A percentile compares a stretch with the other conserved stretches of the same genome.
phyloP scores from a whole-genome alignment of 2,888 invertebrate species.

The Chamaedrilus cognettii region DNA sequence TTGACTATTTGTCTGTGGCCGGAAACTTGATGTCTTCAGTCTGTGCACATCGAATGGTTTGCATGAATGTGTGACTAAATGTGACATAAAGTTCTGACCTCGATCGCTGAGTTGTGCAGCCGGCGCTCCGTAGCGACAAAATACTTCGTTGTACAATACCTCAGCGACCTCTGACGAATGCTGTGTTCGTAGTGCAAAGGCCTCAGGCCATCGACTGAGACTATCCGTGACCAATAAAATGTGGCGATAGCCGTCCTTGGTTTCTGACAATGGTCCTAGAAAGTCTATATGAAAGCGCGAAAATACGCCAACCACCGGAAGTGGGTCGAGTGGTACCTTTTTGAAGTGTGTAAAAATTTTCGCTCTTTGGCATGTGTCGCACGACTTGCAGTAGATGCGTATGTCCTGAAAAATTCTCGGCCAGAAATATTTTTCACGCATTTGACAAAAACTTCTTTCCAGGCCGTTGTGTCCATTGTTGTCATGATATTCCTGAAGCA shows the following conservation, averaged over 20 bases:
- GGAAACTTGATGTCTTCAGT: neutral
- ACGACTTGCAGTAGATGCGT: neutral
- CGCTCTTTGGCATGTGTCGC: neutral
- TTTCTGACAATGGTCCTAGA: neutral
- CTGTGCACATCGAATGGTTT: neutral
- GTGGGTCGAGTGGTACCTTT: neutral
- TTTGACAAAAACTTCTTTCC: neutral
- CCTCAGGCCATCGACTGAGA: neutral
- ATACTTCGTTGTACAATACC: neutral
- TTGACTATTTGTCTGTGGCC: neutral
- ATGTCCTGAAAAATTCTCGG: neutral
- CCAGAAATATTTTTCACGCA: neutral
- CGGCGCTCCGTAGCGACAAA: neutral
- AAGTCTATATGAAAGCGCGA: neutral
- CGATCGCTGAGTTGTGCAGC: neutral
- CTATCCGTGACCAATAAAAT: neutral
- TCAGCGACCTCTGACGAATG: neutral
- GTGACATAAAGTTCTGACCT: neutral
- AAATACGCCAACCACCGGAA: neutral
- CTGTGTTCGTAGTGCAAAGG: neutral
- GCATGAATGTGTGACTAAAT: neutral
- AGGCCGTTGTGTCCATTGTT: neutral
- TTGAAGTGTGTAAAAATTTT: neutral
- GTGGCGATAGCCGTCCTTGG: neutral
- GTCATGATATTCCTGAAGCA: neutral